Base-by-base conservation (phyloP, 2,888 invertebrate genomes). In the Plutella xylostella region DNA sequence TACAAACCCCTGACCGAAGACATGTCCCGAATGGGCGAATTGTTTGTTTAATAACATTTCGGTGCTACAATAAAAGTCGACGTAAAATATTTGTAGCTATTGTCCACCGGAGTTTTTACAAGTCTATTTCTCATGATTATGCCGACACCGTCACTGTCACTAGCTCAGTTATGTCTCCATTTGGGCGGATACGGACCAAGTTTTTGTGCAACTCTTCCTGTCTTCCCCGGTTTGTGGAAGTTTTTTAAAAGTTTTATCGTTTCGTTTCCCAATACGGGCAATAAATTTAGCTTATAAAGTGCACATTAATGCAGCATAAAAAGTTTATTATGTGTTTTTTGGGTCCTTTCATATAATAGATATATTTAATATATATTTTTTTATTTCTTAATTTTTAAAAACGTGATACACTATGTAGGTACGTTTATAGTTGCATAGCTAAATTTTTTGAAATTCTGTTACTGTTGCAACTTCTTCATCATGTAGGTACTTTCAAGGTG, bases 21-120 rank as follows among this genome's bases (percentile, higher is more conserved):
- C 71, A 73, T 74, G 72, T 72, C 63, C 65, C 72, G 68, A 78
- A 77, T 80, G 73, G 80, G 80, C 79, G 78, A 80, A 77, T 75
- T 80, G 82, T 83, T 83, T 83, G 82, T 83, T 80, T 82, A 82
- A 80, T 78, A 83, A 83, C 79, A 80, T 80, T 76, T 69, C 67
- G 68, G 58, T 57, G 68, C 68, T 70, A 55, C 66, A 65, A 72
- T 72, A 72, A 77, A 77, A 70, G 75, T 77, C 72, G 65, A 57
- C 57, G 68, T 74, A 66, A 76, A 76, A 76, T 76, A 76, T 77
- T 72, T 71, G 66, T 60, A 60, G 61, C 68, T 56, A n/a, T 80
- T 78, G 72, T 72, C 63, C 65, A 58, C 55, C 51, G 54, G 14
- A 55, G 52, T 65, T 62, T 71, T 76, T 77, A 34, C n/a, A n/a